These are phyloP conservation scores for Mormyrus iriodes DNA, from an alignment of 2,113 vertebrate genomes.

Conservation along the genomic window DNA sequence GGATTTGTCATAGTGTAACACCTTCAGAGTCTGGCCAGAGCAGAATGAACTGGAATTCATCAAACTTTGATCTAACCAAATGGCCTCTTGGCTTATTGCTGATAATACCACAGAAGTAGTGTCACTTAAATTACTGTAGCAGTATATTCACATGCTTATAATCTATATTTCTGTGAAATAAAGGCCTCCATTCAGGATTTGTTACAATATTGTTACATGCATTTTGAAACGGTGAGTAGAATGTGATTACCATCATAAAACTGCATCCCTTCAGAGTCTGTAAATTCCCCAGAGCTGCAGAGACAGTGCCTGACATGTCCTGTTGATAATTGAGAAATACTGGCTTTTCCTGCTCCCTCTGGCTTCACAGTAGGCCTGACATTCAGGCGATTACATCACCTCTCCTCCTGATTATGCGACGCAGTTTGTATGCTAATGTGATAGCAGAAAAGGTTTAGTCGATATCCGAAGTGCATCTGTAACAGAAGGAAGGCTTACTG, in stretches of 20 bases:
- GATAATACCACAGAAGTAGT: neutral
- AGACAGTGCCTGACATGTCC: neutral
- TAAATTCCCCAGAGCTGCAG: neutral
- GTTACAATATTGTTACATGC: neutral
- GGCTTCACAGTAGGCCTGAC: neutral
- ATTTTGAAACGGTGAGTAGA: neutral
- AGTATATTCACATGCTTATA: neutral
- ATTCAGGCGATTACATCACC: constrained; percentile 7
- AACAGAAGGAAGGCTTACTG: neutral
- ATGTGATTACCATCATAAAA: neutral
- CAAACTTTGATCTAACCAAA: constrained; percentile 7
- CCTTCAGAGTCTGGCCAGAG: neutral
- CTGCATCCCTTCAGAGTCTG: neutral
- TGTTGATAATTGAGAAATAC: neutral
- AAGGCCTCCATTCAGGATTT: neutral
- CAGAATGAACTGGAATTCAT: neutral
- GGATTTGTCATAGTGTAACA: neutral
- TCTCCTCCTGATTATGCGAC: neutral
- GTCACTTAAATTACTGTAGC: neutral
- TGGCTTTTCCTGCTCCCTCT: neutral
- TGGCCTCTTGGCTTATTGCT: neutral
- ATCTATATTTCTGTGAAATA: neutral
- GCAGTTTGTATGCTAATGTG: constrained; percentile 9
- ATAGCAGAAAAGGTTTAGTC: neutral
- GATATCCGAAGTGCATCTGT: neutral